A percentile compares a stretch with the other conserved stretches of the same genome.
Evolutionary conservation across 2,888 invertebrate species (phyloP).

Genomic region (Lampropteryx suffumata): DNA sequence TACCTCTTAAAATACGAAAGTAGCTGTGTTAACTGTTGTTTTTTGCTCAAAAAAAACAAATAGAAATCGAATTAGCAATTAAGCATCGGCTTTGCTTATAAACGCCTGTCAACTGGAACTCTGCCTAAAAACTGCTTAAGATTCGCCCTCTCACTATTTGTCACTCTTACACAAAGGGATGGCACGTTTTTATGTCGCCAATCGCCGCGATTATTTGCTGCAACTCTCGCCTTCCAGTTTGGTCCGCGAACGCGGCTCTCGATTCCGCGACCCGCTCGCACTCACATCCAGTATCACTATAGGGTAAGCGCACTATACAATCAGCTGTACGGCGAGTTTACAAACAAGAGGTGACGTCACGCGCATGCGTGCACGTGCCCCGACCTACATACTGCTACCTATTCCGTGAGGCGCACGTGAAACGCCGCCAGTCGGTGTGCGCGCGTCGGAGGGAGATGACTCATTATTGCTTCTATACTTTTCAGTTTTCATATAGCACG

Average conservation of each 20-base stretch:
- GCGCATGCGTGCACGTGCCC: slow-evolving; percentile 23
- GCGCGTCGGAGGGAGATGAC: background rate
- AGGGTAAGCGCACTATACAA: slow-evolving; percentile 7
- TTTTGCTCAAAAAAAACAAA: too few species aligned
- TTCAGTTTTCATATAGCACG: background rate
- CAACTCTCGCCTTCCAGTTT: too few species aligned
- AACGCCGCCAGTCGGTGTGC: background rate
- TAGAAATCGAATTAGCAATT: too few species aligned
- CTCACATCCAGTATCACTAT: slow-evolving; percentile 3
- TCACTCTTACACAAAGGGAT: too few species aligned
- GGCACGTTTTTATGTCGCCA: too few species aligned
- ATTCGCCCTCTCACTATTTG: too few species aligned
- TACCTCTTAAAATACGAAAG: too few species aligned
- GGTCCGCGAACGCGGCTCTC: background rate
- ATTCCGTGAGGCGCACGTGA: slow-evolving; percentile 5
- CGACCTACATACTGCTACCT: background rate
- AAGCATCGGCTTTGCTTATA: too few species aligned
- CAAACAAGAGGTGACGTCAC: slow-evolving; percentile 38
- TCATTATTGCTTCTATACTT: background rate
- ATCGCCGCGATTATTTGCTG: too few species aligned
- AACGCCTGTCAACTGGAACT: too few species aligned
- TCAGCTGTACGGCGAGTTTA: slow-evolving; percentile 31
- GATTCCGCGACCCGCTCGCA: slow-evolving; percentile 4
- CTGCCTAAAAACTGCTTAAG: too few species aligned
- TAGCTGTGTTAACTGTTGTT: too few species aligned